Evolutionary conservation across 1,140 invertebrate species (phyloP), one percentile per base, ranked within the genome.

Genomic region (Drosophila hydei): DNA sequence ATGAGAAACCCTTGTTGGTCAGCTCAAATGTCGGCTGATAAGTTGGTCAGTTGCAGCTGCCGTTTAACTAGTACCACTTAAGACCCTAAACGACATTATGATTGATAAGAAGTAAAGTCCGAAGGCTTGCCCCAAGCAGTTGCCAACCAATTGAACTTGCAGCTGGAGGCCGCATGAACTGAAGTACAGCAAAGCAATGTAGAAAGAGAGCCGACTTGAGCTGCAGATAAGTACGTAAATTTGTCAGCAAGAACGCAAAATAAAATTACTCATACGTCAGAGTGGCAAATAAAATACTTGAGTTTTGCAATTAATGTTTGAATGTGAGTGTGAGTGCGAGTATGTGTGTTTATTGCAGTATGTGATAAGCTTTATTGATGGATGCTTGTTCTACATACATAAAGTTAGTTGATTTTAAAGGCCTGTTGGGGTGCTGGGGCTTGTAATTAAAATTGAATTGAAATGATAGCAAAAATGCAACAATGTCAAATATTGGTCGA

Each of bases 321-420:
- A 36, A 19, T 48, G 14, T 56, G n/a, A 33, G 42, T 36, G 4
- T 36, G 62, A 23, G n/a, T 19, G 18, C 16, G 27, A 8, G 6
- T 40, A 12, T 55, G 19, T 45, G 25, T 52, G 38, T 51, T 68
- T 68, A 67, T 50, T 60, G 56, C 55, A 52, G 18, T 52, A 23
- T 38, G 6, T 40, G 58, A 69, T 69, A 69, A 69, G 65, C 58
- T 62, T 47, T 69, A 54, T 62, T 69, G 58, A 54, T 47, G 54
- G 65, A 69, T 69, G 65, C 65, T 47, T 69, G 65, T 68, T 60
- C 64, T 68, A 68, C 64, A 52, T 60, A 60, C n/a, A 47, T 27
- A 65, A 38, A 62, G 12, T 43, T 33, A 54, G 52, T 48, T 40
- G 52, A 48, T 12, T 50, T 68, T n/a, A 52, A 51, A 36, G 51